Base-by-base conservation (phyloP, 2,888 invertebrate genomes). In the Dryobotodes eremita region DNA sequence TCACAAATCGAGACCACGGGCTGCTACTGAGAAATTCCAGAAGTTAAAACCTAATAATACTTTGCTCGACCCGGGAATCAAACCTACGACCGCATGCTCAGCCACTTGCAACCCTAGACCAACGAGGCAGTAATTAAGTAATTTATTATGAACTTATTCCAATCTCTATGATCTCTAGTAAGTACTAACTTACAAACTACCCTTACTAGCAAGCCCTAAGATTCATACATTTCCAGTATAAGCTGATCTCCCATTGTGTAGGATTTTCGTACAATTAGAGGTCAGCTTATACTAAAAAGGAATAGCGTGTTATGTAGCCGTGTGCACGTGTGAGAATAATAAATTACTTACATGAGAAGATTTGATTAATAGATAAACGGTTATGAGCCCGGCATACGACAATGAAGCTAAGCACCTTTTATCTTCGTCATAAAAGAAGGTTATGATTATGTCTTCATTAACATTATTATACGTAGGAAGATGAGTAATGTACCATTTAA, bases 341-440 rank as follows among this genome's bases (percentile, higher is more conserved):
- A 61, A 48, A 84, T 84, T 42, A 48, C 59, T 15, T n/a, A 65
- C 15, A 36, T 0, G 26, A 59, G 46, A 17, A 65, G 65, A 79
- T 79, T 59, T 79, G 59, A 81, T 81, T 84, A 81, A 79, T 71
- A 79, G 70, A 81, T 80, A 72, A 50, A 70, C 8, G 61, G 57
- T 46, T 70, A 78, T 71, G 72, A 80, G 68, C 62, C 23, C 57
- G 23, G 42, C 57, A 61, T 65, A 61, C 64, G 59, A 65, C 70
- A 11, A 55, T 42, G 17, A 72, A 55, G 71, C n/a, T 26, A 20
- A 17, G 64, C 53, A 64, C 31, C 68, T 69, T 85, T 80, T 64
- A 82, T 85, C 61, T 70, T 57, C 42, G 36, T 66, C 74, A 55
- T 81, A 81, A 85, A 66, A 59, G 48, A 53, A 59, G 57, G 64